Evolutionary conservation across 2,888 invertebrate species (phyloP).

Genomic region (Dryomyza anilis): DNA sequence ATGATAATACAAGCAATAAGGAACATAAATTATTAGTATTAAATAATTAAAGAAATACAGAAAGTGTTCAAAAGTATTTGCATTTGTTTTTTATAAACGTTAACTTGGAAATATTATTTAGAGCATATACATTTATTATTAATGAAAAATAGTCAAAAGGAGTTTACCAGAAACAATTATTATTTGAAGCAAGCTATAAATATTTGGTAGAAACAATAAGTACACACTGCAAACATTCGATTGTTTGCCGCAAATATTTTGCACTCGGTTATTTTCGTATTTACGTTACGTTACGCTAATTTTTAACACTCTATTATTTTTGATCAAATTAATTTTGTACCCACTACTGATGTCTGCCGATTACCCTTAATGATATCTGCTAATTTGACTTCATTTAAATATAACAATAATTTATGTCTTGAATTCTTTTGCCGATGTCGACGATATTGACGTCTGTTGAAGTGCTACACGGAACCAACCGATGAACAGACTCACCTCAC

Average conservation of each 20-base stretch:
- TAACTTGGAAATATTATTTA: background rate
- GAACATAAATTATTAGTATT: too few species aligned
- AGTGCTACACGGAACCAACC: background rate
- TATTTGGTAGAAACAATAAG: too few species aligned
- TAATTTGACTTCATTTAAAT: background rate
- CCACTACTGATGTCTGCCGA: too few species aligned
- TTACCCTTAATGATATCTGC: too few species aligned
- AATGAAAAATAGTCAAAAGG: too few species aligned
- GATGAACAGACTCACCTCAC: background rate
- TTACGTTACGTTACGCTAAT: background rate
- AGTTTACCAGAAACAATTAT: background rate
- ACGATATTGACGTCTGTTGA: too few species aligned
- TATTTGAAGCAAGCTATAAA: too few species aligned
- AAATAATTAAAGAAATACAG: too few species aligned
- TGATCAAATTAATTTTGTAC: background rate
- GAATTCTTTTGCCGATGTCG: background rate
- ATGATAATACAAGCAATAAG: too few species aligned
- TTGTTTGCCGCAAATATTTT: too few species aligned
- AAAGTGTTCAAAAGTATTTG: background rate
- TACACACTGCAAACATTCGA: too few species aligned
- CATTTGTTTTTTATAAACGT: background rate
- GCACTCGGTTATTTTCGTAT: background rate
- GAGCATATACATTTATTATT: background rate
- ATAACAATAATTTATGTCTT: background rate
- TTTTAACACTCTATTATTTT: background rate